phyloP scores from a whole-genome alignment of 2,113 vertebrate species.

The Oenanthe oenanthe region DNA sequence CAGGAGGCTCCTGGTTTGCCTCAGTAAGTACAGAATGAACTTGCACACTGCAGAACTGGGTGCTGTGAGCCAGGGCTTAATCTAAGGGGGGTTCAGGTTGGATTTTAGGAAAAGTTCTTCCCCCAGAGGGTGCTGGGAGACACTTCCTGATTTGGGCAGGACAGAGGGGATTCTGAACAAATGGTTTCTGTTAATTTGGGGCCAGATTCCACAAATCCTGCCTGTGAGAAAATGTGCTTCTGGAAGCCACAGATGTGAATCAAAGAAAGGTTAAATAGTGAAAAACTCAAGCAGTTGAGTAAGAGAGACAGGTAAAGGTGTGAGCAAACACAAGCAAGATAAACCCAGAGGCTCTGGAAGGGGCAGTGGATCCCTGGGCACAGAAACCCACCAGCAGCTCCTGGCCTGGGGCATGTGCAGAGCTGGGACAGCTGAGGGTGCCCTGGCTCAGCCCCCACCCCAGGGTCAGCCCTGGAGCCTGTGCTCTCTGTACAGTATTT shows the following conservation, averaged over 20 bases:
- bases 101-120: not conserved
- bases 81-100: not conserved
- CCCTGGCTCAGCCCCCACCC: not conserved
- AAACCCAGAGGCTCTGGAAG: not conserved
- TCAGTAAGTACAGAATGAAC: not conserved
- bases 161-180: not conserved
- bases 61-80: rapidly evolving
- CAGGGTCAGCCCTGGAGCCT: not conserved
- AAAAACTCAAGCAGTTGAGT: not conserved
- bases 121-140: not conserved
- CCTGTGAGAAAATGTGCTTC: not conserved
- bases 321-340: slow-evolving; percentile 16
- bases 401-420: not conserved
- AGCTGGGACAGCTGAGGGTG: not conserved
- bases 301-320: slow-evolving; percentile 2
- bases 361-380: rapidly evolving
- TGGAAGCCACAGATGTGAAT: slow-evolving; percentile 42
- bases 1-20: not conserved
- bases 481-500: slow-evolving; percentile 3
- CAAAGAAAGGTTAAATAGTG: slow-evolving; percentile 42
- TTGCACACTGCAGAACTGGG: rapidly evolving
- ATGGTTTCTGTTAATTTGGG: not conserved
- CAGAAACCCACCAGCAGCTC: not conserved
- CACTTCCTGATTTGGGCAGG: not conserved
- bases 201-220: not conserved